phyloP scores from a whole-genome alignment of 2,113 vertebrate species.

The Corythornis vintsioides region DNA sequence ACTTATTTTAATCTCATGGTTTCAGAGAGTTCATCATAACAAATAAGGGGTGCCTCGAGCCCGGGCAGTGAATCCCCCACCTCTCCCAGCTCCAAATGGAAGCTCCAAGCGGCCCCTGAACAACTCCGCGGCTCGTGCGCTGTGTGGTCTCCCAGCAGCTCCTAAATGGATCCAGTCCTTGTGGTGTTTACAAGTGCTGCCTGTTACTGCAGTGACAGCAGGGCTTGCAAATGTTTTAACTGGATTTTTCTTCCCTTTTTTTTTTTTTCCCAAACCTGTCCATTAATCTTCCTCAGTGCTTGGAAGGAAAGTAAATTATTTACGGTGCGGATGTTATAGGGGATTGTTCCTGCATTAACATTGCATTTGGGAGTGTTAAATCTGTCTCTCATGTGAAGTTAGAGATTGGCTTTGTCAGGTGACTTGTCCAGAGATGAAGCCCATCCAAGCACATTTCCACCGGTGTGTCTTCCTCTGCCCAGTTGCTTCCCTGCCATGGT shows the following conservation, averaged over 20 bases:
- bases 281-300: constrained; percentile 74
- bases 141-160: constrained; percentile 70
- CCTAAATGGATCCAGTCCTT: constrained; percentile 47
- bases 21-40: constrained; percentile 76
- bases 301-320: constrained; percentile 79
- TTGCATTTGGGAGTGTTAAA: constrained; percentile 70
- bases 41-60: constrained; percentile 71
- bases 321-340: constrained; percentile 67
- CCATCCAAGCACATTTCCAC: neutral
- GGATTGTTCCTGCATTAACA: constrained; percentile 73
- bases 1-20: constrained; percentile 76
- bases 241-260: neutral
- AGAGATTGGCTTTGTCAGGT: constrained; percentile 26
- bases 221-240: constrained; percentile 65
- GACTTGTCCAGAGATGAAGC: constrained; percentile 28
- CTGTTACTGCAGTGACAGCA: constrained; percentile 57
- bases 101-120: constrained; percentile 45
- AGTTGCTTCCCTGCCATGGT: neutral
- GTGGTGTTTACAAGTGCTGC: constrained; percentile 70
- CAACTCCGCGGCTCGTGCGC: neutral
- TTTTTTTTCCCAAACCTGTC: neutral
- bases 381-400: constrained; percentile 13
- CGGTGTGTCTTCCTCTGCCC: neutral
- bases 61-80: constrained; percentile 24
- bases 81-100: constrained; percentile 65